These are phyloP conservation scores for Drosophila quadrilineata DNA, from an alignment of 1,140 invertebrate genomes.

Conservation along the genomic window DNA sequence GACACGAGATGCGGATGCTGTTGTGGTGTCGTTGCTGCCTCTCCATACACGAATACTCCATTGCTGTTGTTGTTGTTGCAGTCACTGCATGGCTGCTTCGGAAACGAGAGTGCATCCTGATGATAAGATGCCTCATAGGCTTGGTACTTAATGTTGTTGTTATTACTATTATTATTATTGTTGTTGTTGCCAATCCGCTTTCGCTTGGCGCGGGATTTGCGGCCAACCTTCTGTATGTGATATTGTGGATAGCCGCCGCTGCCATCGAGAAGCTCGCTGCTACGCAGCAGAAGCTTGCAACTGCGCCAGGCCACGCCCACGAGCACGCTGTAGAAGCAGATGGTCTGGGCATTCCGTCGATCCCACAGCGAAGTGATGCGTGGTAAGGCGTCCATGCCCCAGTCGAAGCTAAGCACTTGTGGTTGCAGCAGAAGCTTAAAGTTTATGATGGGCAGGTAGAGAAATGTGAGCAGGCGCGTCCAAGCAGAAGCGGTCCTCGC, in stretches of 20 bases:
- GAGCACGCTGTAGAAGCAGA: slow-evolving; percentile 87
- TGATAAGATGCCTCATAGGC: slow-evolving; percentile 58
- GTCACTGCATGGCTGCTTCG: slow-evolving; percentile 43
- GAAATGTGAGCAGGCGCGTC: slow-evolving; percentile 91
- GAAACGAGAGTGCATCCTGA: slow-evolving; percentile 46
- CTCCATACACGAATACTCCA: slow-evolving; percentile 44
- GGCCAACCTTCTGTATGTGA: slow-evolving; percentile 65
- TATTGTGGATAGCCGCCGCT: slow-evolving; percentile 44
- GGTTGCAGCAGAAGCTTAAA: slow-evolving; percentile 91
- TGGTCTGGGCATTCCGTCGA: slow-evolving; percentile 87
- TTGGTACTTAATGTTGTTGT: slow-evolving; percentile 54
- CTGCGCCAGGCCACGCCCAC: slow-evolving; percentile 82
- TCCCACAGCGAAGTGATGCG: slow-evolving; percentile 88
- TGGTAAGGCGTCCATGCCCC: slow-evolving; percentile 97
- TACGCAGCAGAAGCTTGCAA: slow-evolving; percentile 38
- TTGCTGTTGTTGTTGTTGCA: slow-evolving; percentile 70
- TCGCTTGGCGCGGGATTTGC: slow-evolving; percentile 73
- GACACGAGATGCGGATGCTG: slow-evolving; percentile 52
- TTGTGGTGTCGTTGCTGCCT: not conserved
- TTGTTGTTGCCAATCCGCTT: slow-evolving; percentile 52
- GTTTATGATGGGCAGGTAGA: slow-evolving; percentile 94
- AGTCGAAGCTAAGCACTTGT: slow-evolving; percentile 93
- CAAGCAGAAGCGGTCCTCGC: slow-evolving; percentile 88
- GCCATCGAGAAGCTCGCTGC: not conserved
- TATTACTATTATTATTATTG: slow-evolving; percentile 28